Evolutionary conservation across 2,797 vertebrate species (phyloP).

Genomic region (Clarias fuscus): DNA sequence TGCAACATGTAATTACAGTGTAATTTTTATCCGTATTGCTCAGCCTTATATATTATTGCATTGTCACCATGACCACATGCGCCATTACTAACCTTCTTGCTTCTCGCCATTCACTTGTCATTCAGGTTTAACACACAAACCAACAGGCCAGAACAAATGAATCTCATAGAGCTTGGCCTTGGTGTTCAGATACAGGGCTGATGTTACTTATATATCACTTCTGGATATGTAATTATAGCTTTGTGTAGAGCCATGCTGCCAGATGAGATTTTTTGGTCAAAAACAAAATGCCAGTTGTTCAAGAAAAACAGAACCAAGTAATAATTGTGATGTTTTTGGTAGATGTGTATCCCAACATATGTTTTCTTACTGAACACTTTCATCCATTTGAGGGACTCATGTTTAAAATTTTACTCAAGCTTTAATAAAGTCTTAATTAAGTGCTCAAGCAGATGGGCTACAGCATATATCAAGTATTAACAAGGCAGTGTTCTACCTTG

Average conservation of each 20-base stretch:
- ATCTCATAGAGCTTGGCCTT: conserved; percentile 10
- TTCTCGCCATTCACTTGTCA: conserved; percentile 20
- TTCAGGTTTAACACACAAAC: conserved; percentile 7
- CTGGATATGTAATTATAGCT: not conserved
- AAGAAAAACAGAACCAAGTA: not conserved
- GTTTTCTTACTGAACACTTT: not conserved
- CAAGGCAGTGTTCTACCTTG: conserved; percentile 5
- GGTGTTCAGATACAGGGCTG: not conserved
- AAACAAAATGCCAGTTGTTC: not conserved
- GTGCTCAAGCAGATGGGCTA: not conserved
- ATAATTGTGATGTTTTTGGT: not conserved
- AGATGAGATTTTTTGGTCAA: not conserved
- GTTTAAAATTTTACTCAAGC: conserved; percentile 6
- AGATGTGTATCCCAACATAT: not conserved
- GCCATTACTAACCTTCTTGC: not conserved
- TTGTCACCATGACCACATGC: not conserved
- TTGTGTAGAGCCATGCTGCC: not conserved
- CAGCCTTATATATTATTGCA: not conserved
- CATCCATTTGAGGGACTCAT: no score
- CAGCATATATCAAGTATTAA: conserved; percentile 34
- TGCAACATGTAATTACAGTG: not conserved
- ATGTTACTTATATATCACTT: not conserved
- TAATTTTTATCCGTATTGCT: not conserved
- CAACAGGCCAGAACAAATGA: not conserved
- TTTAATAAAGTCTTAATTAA: conserved; percentile 24